phyloP scores from a whole-genome alignment of 1,140 invertebrate genomes.

The Aphaenogaster rudis region DNA sequence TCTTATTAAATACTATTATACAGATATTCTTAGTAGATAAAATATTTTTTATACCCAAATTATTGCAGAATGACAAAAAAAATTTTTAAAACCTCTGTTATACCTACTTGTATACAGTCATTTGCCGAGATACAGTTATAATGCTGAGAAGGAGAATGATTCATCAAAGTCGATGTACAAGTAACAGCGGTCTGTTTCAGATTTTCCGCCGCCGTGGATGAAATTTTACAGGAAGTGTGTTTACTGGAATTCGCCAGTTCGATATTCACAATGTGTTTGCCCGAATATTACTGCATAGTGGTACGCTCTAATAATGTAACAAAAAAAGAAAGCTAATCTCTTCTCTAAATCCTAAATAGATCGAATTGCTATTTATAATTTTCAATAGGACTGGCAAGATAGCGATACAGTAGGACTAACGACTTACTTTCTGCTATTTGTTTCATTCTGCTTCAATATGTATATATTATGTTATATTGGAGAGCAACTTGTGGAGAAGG shows the following conservation, averaged over 20 bases:
- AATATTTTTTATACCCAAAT: neutral
- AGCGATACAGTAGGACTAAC: constrained; percentile 58
- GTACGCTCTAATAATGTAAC: constrained; percentile 8
- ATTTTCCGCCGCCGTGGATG: constrained; percentile 39
- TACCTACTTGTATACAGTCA: neutral
- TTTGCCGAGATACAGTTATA: no score
- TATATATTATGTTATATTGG: constrained; percentile 72
- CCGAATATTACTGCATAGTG: constrained; percentile 66
- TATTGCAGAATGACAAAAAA: neutral
- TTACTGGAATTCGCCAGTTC: constrained; percentile 56
- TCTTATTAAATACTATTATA: neutral
- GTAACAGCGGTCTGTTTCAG: constrained; percentile 16
- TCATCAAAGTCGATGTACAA: neutral
- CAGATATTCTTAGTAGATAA: no score
- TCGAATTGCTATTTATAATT: constrained; percentile 15
- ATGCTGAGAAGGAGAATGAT: neutral
- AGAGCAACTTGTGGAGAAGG: constrained; percentile 59
- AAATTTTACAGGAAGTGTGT: constrained; percentile 60
- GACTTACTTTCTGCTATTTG: constrained; percentile 50
- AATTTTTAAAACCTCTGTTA: neutral
- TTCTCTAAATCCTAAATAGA: neutral
- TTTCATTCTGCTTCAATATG: constrained; percentile 67
- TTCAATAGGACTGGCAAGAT: constrained; percentile 67
- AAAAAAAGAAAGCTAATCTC: neutral
- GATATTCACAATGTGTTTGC: constrained; percentile 53